A percentile compares a stretch with the other conserved stretches of the same genome.
These are phyloP conservation scores for Ophion ventricosus DNA, from an alignment of 2,888 invertebrate species.

Conservation along the genomic window DNA sequence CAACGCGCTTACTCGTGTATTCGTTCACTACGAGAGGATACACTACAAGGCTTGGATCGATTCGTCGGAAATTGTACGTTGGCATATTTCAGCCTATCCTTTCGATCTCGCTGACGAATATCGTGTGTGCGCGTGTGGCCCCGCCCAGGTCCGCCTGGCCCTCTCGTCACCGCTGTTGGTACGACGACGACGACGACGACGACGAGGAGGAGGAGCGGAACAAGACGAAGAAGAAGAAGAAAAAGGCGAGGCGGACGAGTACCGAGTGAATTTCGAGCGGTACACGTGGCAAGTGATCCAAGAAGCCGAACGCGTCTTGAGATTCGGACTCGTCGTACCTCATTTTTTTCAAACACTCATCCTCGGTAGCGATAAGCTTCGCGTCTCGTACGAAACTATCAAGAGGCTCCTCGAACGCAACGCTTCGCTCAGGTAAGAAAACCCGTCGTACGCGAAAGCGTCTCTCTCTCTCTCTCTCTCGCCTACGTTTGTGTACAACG, in stretches of 20 bases:
- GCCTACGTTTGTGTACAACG: too few species aligned
- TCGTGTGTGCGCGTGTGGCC: background rate
- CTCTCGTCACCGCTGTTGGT: constrained; percentile 89
- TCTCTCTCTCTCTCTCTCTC: too few species aligned
- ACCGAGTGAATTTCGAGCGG: constrained; percentile 89
- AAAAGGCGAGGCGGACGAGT: constrained; percentile 71
- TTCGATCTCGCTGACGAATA: background rate
- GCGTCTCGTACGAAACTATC: constrained; percentile 86
- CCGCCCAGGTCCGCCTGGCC: constrained; percentile 86
- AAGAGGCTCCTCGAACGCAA: constrained; percentile 87
- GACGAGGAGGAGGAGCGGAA: constrained; percentile 82
- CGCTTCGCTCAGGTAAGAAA: constrained; percentile 81
- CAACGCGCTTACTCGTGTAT: constrained; percentile 91
- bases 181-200: too few species aligned
- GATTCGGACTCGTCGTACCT: constrained; percentile 90
- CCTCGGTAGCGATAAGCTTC: constrained; percentile 89
- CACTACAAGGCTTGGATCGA: constrained; percentile 93
- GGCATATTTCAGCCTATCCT: background rate
- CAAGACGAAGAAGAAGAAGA: too few species aligned
- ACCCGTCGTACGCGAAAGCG: too few species aligned
- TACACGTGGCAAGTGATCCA: constrained; percentile 89
- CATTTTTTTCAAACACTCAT: constrained; percentile 90
- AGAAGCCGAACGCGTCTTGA: constrained; percentile 93
- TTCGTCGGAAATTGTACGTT: constrained; percentile 88
- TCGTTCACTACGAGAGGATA: constrained; percentile 92